Percentiles rank a stretch among this genome's conserved stretches.
Evolutionary conservation across 2,113 vertebrate species (phyloP).

Genomic region (Callipepla californica): DNA sequence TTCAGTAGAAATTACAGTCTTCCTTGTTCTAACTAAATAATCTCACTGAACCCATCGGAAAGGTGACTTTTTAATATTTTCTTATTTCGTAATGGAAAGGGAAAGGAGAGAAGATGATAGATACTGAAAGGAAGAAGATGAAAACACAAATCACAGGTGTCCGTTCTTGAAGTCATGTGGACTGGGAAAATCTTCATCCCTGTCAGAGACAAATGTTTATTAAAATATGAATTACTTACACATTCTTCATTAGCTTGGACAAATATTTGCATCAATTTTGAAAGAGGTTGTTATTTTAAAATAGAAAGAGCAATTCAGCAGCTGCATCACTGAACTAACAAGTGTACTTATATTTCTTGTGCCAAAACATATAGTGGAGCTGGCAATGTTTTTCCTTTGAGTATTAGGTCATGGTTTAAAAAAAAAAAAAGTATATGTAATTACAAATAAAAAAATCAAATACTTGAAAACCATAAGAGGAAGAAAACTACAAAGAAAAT

Average conservation of each 20-base stretch:
- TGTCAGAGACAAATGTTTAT: slow-evolving; percentile 1
- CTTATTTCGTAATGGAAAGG: slow-evolving; percentile 22
- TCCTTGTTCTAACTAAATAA: slow-evolving; percentile 77
- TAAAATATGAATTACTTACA: slow-evolving; percentile 41
- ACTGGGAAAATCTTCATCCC: neutral
- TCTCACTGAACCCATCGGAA: slow-evolving; percentile 62
- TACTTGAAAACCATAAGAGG: neutral
- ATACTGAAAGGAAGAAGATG: slow-evolving; percentile 15
- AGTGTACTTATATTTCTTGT: neutral
- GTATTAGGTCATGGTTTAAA: neutral
- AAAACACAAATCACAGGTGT: slow-evolving; percentile 32
- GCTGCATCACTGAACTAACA: neutral
- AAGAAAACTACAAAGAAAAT: neutral
- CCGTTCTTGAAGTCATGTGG: slow-evolving; percentile 31
- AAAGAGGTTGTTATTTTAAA: slow-evolving; percentile 9
- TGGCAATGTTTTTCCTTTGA: neutral
- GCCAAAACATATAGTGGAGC: neutral
- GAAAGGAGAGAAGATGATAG: neutral
- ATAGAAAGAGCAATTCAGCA: slow-evolving; percentile 10
- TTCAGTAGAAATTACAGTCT: slow-evolving; percentile 79
- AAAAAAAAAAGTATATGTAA: too few relatives aligned
- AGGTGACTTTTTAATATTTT: slow-evolving; percentile 71
- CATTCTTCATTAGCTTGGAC: neutral
- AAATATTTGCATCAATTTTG: slow-evolving; percentile 23
- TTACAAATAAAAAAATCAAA: neutral